phyloP scores from a whole-genome alignment of 2,888 invertebrate species.

The Lepidocyrtoides sp. region DNA sequence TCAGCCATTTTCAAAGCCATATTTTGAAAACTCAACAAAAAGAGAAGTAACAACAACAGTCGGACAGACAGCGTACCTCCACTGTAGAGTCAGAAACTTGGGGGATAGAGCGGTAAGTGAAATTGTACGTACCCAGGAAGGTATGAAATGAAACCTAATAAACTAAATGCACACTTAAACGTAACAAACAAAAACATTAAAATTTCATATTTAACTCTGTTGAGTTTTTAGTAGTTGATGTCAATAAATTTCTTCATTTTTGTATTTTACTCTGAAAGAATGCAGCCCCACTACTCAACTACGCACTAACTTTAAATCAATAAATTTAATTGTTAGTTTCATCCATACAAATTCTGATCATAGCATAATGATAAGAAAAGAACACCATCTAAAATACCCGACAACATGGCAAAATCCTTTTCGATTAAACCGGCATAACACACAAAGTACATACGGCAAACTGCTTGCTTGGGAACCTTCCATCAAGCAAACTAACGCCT shows the following conservation, averaged over 20 bases:
- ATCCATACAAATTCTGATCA: no score
- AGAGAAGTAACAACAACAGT: conserved; percentile 95
- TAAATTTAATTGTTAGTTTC: no score
- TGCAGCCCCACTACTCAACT: no score
- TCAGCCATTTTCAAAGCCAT: conserved; percentile 94
- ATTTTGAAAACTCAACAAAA: conserved; percentile 95
- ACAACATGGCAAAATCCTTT: not conserved
- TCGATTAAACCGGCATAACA: conserved; percentile 3
- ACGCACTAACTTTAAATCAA: no score
- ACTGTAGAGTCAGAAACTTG: conserved; percentile 92
- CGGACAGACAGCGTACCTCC: conserved; percentile 94
- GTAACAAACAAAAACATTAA: no score
- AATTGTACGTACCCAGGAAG: not conserved
- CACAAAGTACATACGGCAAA: not conserved
- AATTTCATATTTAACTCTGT: no score
- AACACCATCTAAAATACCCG: not conserved
- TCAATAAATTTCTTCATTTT: no score
- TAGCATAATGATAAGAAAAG: not conserved
- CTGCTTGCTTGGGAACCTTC: not conserved
- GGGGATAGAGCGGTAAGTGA: conserved; percentile 95
- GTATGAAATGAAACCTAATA: no score
- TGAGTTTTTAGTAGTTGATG: no score
- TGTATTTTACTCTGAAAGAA: no score
- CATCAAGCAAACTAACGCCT: conserved; percentile 19
- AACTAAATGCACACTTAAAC: no score